Base-by-base conservation (phyloP, 2,888 invertebrate genomes). In the Aelia acuminata region DNA sequence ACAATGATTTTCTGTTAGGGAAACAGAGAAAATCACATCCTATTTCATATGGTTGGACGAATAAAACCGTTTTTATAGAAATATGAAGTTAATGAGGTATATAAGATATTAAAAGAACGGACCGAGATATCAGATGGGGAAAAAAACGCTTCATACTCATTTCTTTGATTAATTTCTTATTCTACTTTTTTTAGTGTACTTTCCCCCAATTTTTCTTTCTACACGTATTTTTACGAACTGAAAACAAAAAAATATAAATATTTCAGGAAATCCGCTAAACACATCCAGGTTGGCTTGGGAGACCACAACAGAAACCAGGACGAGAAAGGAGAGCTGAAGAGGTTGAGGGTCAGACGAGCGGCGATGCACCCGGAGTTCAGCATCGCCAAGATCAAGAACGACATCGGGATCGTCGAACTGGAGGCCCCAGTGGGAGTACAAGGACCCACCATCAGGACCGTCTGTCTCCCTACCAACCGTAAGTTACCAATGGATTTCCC, bases 351-450 rank as follows among this genome's bases (percentile, higher is more conserved):
- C 13, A 92, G 92, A 1, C 93, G 93, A 85, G 93, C 96, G 84
- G 94, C 94, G 85, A 93, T 94, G 43, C 96, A 96, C 91, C 93
- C 94, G 43, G 93, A 94, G n/a, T 98, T 97, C 92, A 96, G 95
- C 91, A 94, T 94, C 3, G 93, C 94, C 18, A 96, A 94, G 89
- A 97, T 96, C 91, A 96, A 97, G 92, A 97, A 97, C 91, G 97
- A 97, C 91, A 96, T 97, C 89, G 97, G 97, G 0, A 92, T 97
- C 63, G 91, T 98, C 15, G 94, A 94, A 91, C 92, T 97, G 89
- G 94, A 95, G 89, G 92, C 94, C 87, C 92, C 93, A 13, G 93
- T 96, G 3, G 92, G 93, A 85, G 93, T 95, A 89, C 91, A 92
- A 57, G 92, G 88, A 2, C 90, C 90, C 1, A 90, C 90, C 89